Evolutionary conservation across 2,888 invertebrate species (phyloP).

Genomic region (Ernsta delagoae): DNA sequence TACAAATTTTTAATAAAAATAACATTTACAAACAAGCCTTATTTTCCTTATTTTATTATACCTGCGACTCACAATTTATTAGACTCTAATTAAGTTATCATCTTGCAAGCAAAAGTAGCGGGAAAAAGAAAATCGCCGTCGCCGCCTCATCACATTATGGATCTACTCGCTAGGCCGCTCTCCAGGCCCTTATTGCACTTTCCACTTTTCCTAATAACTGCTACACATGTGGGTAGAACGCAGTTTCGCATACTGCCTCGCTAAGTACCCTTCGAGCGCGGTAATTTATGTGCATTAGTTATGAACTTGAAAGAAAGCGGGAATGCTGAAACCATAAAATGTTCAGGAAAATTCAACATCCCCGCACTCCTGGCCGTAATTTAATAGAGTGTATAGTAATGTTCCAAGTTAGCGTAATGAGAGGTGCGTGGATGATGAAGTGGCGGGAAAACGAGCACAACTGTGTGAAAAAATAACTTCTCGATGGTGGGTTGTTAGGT

Average conservation of each 20-base stretch:
- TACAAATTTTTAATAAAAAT: too few relatives aligned
- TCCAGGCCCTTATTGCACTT: slow-evolving; percentile 20
- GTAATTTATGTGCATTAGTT: slow-evolving; percentile 73
- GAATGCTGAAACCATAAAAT: slow-evolving; percentile 46
- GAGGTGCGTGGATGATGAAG: slow-evolving; percentile 32
- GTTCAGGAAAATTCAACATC: slow-evolving; percentile 31
- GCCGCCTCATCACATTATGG: slow-evolving; percentile 26
- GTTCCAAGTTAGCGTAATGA: slow-evolving; percentile 28
- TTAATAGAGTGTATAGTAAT: slow-evolving; percentile 36
- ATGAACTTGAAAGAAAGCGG: slow-evolving; percentile 61
- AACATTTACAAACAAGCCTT: too few relatives aligned
- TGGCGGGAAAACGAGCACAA: slow-evolving; percentile 29
- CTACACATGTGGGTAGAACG: slow-evolving; percentile 46
- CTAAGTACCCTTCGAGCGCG: slow-evolving; percentile 58
- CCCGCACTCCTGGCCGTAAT: slow-evolving; percentile 33
- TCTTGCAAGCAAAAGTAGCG: slow-evolving; percentile 7
- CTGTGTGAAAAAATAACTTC: slow-evolving; percentile 13
- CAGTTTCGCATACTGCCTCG: slow-evolving; percentile 67
- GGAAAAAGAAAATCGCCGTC: not conserved
- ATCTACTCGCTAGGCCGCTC: not conserved
- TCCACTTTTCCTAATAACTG: slow-evolving; percentile 31
- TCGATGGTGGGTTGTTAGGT: not conserved
- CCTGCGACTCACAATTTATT: too few relatives aligned
- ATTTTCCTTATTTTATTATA: too few relatives aligned
- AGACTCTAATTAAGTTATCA: too few relatives aligned